A percentile compares a stretch with the other conserved stretches of the same genome.
Conservation (phyloP, 2,113 vertebrate genomes). For the Eptatretus burgeri region DNA sequence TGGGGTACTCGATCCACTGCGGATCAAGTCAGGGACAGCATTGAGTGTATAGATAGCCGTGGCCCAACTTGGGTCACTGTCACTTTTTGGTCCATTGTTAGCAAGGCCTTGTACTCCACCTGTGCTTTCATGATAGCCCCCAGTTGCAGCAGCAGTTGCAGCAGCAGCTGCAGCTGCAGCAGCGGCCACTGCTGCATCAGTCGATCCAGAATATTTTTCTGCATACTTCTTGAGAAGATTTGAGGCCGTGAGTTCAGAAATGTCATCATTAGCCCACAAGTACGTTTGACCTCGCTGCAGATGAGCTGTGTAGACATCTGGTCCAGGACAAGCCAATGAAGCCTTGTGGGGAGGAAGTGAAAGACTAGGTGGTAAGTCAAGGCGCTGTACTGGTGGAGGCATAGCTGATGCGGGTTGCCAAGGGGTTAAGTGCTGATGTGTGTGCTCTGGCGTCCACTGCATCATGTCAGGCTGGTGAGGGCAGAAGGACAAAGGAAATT, state of each 20-base stretch:
- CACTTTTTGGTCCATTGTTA: constrained; percentile 71
- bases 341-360: constrained; percentile 74
- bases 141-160: constrained; percentile 9
- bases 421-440: constrained; percentile 15
- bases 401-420: neutral
- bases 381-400: constrained; percentile 83
- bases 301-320: constrained; percentile 79
- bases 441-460: constrained; percentile 99
- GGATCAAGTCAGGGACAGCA: constrained; percentile 25
- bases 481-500: neutral
- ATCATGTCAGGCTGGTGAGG: constrained; percentile 36
- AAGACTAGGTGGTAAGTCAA: constrained; percentile 91
- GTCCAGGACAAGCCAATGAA: constrained; percentile 14
- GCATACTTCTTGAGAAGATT: constrained; percentile 96
- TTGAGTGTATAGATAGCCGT: constrained; percentile 86
- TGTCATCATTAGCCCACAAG: constrained; percentile 95
- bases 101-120: constrained; percentile 60
- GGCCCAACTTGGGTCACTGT: constrained; percentile 37
- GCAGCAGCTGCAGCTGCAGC: neutral
- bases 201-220: constrained; percentile 93
- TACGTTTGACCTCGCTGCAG: constrained; percentile 73
- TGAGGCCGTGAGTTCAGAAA: constrained; percentile 86
- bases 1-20: neutral
- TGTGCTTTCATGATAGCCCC: constrained; percentile 51
- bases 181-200: constrained; percentile 55